Evolutionary conservation across 1,140 invertebrate species (phyloP).

Genomic region (Wiebesia pumilae): DNA sequence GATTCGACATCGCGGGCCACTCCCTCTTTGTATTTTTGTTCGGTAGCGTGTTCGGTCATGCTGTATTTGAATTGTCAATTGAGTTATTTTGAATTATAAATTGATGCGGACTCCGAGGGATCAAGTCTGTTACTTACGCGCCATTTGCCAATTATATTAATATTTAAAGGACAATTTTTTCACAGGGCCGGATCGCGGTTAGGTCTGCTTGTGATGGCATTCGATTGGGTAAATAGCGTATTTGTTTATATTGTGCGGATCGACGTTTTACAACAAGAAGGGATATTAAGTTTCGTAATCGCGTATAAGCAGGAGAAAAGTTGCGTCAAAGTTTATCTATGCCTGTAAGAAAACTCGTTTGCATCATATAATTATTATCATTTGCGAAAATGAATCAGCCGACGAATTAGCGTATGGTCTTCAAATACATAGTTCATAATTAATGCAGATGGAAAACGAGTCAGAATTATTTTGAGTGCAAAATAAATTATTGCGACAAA

Average conservation of each 20-base stretch:
- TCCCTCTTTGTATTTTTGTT: neutral
- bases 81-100: conserved; percentile 49
- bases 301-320: neutral
- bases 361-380: neutral
- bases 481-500: conserved; percentile 14
- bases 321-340: neutral
- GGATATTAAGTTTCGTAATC: neutral
- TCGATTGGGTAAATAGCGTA: neutral
- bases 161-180: conserved; percentile 26
- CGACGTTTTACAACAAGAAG: neutral
- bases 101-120: conserved; percentile 4
- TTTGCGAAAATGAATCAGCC: neutral
- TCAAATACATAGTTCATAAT: neutral
- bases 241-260: neutral
- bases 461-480: no score
- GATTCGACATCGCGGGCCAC: neutral
- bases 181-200: no score
- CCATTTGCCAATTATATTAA: conserved; percentile 44
- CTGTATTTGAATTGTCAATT: conserved; percentile 37
- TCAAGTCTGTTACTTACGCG: conserved; percentile 26
- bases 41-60: neutral
- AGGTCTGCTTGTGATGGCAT: no score
- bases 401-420: neutral
- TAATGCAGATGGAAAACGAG: neutral
- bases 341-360: neutral